Evolutionary conservation across 2,113 vertebrate genomes (phyloP).

Genomic region (Ptilonorhynchus violaceus): DNA sequence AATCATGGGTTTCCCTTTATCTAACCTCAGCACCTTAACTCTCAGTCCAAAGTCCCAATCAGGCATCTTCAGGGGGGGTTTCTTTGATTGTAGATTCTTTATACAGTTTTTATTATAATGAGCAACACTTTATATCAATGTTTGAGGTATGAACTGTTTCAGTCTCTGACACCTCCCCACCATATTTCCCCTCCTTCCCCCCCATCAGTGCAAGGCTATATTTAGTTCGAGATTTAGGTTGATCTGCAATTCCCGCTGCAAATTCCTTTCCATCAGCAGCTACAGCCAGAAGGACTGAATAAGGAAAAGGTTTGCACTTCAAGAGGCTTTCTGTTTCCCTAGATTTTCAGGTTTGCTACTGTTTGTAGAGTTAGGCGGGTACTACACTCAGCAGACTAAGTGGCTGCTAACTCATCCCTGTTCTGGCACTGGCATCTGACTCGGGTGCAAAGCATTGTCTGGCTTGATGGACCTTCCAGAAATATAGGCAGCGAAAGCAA

Average conservation of each 20-base stretch:
- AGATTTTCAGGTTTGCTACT: slow-evolving; percentile 52
- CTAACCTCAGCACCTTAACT: no score
- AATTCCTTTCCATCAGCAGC: slow-evolving; percentile 60
- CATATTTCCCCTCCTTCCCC: not conserved
- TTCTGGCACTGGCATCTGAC: not conserved
- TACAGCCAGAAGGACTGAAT: slow-evolving; percentile 57
- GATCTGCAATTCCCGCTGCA: slow-evolving; percentile 18
- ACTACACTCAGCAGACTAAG: not conserved
- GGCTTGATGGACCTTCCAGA: slow-evolving; percentile 10
- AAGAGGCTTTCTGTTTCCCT: slow-evolving; percentile 32
- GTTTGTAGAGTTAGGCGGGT: not conserved
- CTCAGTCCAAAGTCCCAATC: no score
- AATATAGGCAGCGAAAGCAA: slow-evolving; percentile 29
- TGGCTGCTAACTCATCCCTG: slow-evolving; percentile 21
- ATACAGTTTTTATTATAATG: no score
- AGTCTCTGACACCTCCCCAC: not conserved
- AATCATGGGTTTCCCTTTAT: no score
- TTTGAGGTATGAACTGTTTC: no score
- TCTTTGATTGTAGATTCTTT: no score
- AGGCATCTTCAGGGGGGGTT: no score
- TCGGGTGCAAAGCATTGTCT: not conserved
- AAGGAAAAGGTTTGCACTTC: slow-evolving; percentile 31
- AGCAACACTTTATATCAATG: no score
- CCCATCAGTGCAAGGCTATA: not conserved
- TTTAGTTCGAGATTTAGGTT: slow-evolving; percentile 29